Base-by-base conservation (phyloP, 2,888 invertebrate species). In the Teinopalpus imperialis region DNA sequence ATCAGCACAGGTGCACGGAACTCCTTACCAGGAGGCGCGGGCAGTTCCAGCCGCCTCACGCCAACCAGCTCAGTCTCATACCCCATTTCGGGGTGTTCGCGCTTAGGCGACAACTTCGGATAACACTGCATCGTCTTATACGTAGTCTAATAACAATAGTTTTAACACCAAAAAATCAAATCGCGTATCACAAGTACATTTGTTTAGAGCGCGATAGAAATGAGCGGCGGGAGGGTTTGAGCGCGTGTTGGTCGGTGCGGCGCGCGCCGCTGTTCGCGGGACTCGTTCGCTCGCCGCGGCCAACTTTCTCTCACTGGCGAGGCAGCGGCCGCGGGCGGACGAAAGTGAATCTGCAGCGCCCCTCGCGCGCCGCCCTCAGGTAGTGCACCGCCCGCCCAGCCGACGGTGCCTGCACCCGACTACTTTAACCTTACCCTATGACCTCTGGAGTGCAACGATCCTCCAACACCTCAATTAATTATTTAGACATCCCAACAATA, bases 261-360 rank as follows among this genome's bases (percentile, higher is more conserved):
- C 79, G 76, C 77, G 63, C 63, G 59, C 77, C 78, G 80, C 82
- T 75, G 72, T 71, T 68, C 77, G 82, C 85, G 85, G 74, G 79
- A 85, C 75, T 82, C 83, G 88, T 88, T 85, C 87, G 85, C 81
- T 81, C 88, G 75, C 74, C 78, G 79, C 89, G 87, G 74, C 80
- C 78, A 83, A 88, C 89, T 89, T 89, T 89, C 89, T 88, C 89
- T 85, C 77, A 89, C 89, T 89, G 89, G 83, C 85, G 78, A 76
- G 77, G 78, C 80, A 74, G 74, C 78, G 77, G 69, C 67, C 74
- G 81, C 76, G 74, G 77, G 68, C 80, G 79, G 81, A 85, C 87
- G 88, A 88, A 88, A 88, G 87, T 88, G 88, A 88, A 87, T 89
- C 85, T 86, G 86, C 85, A 83, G 74, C 75, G 75, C 58, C 69